Evolutionary conservation across 2,113 vertebrate genomes (phyloP).

Genomic region (Poecile atricapillus): DNA sequence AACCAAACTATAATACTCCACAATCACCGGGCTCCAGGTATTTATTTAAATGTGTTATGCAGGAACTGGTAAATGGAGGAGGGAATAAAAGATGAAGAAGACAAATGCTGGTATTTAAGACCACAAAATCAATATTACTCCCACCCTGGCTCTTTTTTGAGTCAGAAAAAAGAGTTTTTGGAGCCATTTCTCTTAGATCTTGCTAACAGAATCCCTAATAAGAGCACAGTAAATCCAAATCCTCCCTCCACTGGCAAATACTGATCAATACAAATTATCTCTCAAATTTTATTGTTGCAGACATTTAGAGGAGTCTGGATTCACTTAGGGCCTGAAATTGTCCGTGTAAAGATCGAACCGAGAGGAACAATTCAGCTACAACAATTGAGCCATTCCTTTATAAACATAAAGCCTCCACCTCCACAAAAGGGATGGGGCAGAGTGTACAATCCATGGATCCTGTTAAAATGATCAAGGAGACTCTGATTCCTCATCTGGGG

Average conservation of each 20-base stretch:
- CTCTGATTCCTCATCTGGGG: neutral
- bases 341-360: neutral
- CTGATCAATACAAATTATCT: constrained; percentile 20
- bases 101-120: constrained; percentile 16
- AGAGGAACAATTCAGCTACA: neutral
- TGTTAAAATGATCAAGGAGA: neutral
- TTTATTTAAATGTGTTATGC: neutral
- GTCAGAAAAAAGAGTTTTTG: neutral
- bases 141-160: neutral
- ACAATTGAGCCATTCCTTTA: neutral
- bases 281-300: neutral
- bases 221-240: constrained; percentile 16
- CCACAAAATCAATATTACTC: neutral
- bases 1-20: neutral
- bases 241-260: neutral
- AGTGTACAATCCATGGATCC: neutral
- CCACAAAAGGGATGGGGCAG: neutral
- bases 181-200: neutral
- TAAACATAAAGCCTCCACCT: neutral
- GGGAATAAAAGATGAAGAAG: neutral
- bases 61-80: neutral
- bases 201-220: neutral
- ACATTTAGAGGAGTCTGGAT: neutral
- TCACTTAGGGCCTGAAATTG: neutral
- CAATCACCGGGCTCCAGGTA: neutral